Conservation (phyloP, 2,113 vertebrate genomes). For the Prunella fulvescens region DNA sequence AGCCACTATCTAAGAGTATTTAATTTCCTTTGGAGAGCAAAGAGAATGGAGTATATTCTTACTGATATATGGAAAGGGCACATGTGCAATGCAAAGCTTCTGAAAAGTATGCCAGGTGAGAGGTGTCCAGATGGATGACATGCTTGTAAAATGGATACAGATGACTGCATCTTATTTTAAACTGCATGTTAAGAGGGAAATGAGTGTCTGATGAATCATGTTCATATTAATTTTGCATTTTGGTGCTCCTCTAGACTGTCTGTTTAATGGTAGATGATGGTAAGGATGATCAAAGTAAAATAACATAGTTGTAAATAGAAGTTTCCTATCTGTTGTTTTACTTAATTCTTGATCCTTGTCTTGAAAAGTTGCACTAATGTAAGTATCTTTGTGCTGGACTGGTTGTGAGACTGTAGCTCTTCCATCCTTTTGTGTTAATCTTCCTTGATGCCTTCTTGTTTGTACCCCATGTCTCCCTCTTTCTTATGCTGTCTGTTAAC, state of each 20-base stretch:
- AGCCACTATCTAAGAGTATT: constrained; percentile 95
- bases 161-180: not conserved
- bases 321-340: not conserved
- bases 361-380: not conserved
- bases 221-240: not conserved
- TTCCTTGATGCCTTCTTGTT: not conserved
- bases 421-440: not conserved
- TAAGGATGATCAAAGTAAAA: not conserved
- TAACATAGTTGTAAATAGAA: not conserved
- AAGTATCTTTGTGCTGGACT: not conserved
- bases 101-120: constrained; percentile 91
- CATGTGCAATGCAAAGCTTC: constrained; percentile 96
- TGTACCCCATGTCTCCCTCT: not conserved
- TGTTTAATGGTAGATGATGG: not conserved
- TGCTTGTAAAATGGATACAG: not conserved
- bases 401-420: not conserved
- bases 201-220: not conserved
- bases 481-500: not conserved
- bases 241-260: not conserved
- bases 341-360: not conserved
- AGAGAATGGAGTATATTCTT: constrained; percentile 97
- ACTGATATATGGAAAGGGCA: constrained; percentile 99
- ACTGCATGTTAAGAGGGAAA: not conserved
- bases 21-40: constrained; percentile 96
- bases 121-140: not conserved